phyloP scores from a whole-genome alignment of 2,888 invertebrate genomes.

The Drosophila algonquin region DNA sequence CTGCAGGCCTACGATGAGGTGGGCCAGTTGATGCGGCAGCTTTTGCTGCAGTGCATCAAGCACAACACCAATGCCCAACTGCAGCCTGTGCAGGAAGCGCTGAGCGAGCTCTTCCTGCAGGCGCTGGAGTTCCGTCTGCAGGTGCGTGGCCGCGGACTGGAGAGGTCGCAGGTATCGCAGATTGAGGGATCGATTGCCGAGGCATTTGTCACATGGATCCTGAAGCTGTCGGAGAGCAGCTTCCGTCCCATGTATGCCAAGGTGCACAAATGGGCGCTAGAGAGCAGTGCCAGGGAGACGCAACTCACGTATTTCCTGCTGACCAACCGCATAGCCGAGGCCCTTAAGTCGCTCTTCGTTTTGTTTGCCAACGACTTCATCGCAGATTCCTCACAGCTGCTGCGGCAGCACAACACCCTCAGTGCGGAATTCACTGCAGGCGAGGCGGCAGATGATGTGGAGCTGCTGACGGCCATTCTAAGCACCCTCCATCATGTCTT shows the following conservation, averaged over 20 bases:
- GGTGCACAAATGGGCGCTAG: conserved; percentile 93
- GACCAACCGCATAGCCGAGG: conserved; percentile 90
- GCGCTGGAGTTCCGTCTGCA: conserved; percentile 89
- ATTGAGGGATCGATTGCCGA: conserved; percentile 91
- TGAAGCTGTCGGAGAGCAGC: conserved; percentile 94
- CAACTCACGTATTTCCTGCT: conserved; percentile 90
- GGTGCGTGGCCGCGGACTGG: conserved; percentile 80
- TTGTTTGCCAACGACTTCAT: conserved; percentile 95
- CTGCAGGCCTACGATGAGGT: conserved; percentile 86
- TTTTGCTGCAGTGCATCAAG: conserved; percentile 89
- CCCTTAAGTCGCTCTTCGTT: conserved; percentile 93
- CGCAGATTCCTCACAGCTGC: conserved; percentile 90
- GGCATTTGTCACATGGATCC: conserved; percentile 90
- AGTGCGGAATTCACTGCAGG: conserved; percentile 83
- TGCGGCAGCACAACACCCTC: conserved; percentile 89
- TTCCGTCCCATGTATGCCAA: conserved; percentile 95
- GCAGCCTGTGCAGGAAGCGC: conserved; percentile 87
- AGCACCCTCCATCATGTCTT: conserved; percentile 91
- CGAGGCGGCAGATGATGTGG: conserved; percentile 81
- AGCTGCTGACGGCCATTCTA: conserved; percentile 88
- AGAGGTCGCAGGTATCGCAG: conserved; percentile 84
- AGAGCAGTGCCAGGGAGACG: conserved; percentile 84
- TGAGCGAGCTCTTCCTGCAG: conserved; percentile 90
- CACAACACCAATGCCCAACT: conserved; percentile 88
- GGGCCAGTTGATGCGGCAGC: conserved; percentile 88